Conservation (phyloP, 2,113 vertebrate genomes). For the Stercorarius parasiticus region DNA sequence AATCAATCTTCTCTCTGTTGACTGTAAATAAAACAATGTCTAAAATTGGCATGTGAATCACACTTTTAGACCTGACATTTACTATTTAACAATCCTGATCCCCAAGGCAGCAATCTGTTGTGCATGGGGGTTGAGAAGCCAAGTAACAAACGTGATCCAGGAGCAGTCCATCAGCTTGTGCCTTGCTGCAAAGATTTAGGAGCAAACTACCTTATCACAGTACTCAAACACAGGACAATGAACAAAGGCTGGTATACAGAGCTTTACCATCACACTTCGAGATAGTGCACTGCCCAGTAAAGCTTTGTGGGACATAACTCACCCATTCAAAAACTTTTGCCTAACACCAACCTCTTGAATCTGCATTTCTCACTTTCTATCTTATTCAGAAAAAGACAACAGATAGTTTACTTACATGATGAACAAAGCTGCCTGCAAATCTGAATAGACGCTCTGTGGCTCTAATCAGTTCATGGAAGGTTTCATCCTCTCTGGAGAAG, state of each 20-base stretch:
- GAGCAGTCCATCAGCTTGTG: neutral
- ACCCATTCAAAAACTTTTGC: neutral
- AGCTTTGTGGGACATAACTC: neutral
- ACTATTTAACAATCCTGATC: neutral
- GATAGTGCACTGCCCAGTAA: neutral
- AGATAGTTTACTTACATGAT: slow-evolving; percentile 11
- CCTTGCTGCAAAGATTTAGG: neutral
- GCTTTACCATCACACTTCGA: neutral
- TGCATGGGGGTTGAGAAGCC: neutral
- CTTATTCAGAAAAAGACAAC: neutral
- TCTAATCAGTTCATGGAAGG: slow-evolving; percentile 60
- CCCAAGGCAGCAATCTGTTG: neutral
- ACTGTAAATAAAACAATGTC: neutral
- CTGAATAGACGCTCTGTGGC: neutral
- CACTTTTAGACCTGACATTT: neutral
- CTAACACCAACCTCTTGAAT: neutral
- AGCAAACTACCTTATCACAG: neutral
- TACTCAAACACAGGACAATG: neutral
- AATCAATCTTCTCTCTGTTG: neutral
- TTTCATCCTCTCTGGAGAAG: slow-evolving; percentile 57
- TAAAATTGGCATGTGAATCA: neutral
- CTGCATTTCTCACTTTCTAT: neutral
- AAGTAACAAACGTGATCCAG: neutral
- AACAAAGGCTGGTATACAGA: neutral
- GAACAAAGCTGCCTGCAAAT: slow-evolving; percentile 1